These are phyloP conservation scores for Casuarius casuarius DNA, from an alignment of 2,113 vertebrate genomes.

Conservation along the genomic window DNA sequence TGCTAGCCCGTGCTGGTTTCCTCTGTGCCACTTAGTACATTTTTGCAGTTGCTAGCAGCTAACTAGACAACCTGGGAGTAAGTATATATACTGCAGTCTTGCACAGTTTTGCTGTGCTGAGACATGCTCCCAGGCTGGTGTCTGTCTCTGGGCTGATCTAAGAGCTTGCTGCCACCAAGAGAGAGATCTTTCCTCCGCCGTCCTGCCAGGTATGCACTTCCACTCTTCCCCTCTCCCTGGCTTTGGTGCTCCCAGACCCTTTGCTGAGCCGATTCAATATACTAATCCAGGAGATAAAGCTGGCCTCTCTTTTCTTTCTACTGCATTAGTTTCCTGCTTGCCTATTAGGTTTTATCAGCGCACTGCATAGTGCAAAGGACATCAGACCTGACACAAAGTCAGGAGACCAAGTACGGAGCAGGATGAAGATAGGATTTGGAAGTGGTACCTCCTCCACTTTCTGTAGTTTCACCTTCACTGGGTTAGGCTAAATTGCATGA, in stretches of 20 bases:
- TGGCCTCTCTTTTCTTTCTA: not conserved
- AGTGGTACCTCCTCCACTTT: not conserved
- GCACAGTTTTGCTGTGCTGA: too few species aligned
- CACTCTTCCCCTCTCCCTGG: too few species aligned
- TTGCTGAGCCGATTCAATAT: not conserved
- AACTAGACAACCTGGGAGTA: too few species aligned
- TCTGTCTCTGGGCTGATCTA: too few species aligned
- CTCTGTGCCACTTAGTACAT: too few species aligned
- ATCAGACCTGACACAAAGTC: not conserved
- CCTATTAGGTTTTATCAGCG: not conserved
- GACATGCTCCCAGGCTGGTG: too few species aligned
- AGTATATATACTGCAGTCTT: too few species aligned
- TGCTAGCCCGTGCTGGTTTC: too few species aligned
- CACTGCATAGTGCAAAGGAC: not conserved
- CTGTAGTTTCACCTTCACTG: accelerated
- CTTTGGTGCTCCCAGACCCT: not conserved
- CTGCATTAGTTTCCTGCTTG: not conserved
- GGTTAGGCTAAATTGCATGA: not conserved
- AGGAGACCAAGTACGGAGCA: not conserved
- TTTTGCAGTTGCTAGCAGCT: too few species aligned
- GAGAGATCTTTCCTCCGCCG: too few species aligned
- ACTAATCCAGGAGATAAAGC: not conserved
- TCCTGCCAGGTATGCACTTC: too few species aligned
- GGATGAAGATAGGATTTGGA: not conserved
- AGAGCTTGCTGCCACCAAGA: too few species aligned